Conservation (phyloP, 2,797 vertebrate species). For the Tolypeutes matacus region DNA sequence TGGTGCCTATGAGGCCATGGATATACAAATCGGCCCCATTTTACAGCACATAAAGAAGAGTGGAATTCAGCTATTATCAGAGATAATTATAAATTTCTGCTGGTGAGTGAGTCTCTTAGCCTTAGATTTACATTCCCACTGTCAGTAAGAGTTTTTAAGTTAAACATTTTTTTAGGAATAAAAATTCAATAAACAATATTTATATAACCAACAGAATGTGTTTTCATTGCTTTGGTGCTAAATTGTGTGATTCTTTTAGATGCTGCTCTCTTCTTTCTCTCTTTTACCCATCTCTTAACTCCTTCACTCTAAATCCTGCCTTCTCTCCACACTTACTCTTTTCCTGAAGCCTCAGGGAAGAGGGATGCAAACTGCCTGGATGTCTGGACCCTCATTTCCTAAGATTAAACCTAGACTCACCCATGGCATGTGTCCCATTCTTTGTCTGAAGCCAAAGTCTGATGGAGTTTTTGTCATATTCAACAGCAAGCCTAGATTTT, state of each 20-base stretch:
- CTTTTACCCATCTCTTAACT: conserved; percentile 9
- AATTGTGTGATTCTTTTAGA: conserved; percentile 50
- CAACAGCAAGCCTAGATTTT: conserved; percentile 6
- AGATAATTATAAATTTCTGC: conserved; percentile 88
- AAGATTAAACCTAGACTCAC: conserved; percentile 55
- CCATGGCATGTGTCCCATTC: not conserved
- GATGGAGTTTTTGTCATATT: not conserved
- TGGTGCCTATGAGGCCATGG: conserved; percentile 44
- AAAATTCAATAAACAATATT: conserved; percentile 86
- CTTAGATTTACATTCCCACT: conserved; percentile 87
- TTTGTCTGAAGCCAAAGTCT: conserved; percentile 24
- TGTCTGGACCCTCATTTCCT: conserved; percentile 14
- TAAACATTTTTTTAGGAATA: conserved; percentile 86
- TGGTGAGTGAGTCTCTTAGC: conserved; percentile 82
- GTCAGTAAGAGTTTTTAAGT: conserved; percentile 85
- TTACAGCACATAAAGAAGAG: conserved; percentile 82
- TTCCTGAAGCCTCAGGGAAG: not conserved
- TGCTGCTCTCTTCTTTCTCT: conserved; percentile 19
- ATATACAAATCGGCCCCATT: conserved; percentile 84
- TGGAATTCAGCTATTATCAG: conserved; percentile 87
- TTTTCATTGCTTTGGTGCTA: conserved; percentile 72
- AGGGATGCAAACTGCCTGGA: not conserved
- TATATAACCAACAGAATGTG: conserved; percentile 79
- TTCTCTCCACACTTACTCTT: not conserved
- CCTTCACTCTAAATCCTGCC: not conserved